Evolutionary conservation across 2,888 invertebrate genomes (phyloP), one percentile per base, ranked within the genome.

Genomic region (Synanthedon tipuliformis): DNA sequence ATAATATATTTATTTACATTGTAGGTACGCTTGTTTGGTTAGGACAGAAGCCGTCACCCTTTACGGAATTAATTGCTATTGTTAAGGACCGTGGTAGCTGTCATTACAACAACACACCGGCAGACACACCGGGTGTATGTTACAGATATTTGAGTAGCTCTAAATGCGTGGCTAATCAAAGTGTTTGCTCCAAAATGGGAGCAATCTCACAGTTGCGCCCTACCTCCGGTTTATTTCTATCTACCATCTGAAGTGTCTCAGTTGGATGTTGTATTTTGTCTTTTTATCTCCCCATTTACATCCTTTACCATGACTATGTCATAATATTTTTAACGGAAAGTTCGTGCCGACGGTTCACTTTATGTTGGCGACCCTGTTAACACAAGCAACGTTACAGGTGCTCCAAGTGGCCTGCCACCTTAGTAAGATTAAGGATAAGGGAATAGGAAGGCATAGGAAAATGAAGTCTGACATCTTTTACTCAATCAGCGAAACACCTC

Each of bases 161-260:
- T 63, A 56, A 60, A 56, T 56, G 60, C 60, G 61, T 53, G 51
- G 56, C 61, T 65, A 63, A 66, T 70, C 63, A 65, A 62, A 61
- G 64, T 59, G 67, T 73, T 73, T 72, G 67, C 73, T 75, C 75
- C 70, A 66, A 68, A 73, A 71, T 62, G 60, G 71, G 69, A 70
- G 62, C 60, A 57, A 40, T 58, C 63, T 45, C 45, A 13, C 45
- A n/a, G 62, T 45, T 45, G 55, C 62, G 61, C 59, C 56, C 56
- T 60, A 56, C 56, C 66, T 61, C 65, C 56, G 51, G 66, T 73
- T 69, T 78, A 78, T 78, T 78, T 78, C 65, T 64, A 73, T 68
- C 63, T 57, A 59, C 64, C 66, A 69, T 76, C 73, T 74, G 71
- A 71, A 73, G 73, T 73, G 65, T 61, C 59, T 72, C 66, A 68